Evolutionary conservation across 2,113 vertebrate species (phyloP).

Genomic region (Phylloscopus whistleri): DNA sequence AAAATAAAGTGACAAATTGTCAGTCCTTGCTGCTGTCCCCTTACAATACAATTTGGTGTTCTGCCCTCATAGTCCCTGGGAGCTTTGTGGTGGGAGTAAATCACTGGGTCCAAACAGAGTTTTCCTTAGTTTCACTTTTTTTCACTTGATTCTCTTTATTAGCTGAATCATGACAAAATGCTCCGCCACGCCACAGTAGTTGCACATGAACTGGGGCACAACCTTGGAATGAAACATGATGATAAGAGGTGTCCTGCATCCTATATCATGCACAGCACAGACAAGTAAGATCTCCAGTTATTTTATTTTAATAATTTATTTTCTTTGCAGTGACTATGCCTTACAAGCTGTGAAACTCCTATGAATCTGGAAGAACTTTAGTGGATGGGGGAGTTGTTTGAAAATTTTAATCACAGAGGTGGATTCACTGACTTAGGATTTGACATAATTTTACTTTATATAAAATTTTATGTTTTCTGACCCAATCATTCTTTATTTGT

Average conservation of each 20-base stretch:
- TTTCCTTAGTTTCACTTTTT: neutral
- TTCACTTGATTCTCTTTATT: neutral
- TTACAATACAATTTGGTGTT: neutral
- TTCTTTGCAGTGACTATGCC: neutral
- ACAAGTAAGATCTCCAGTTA: slow-evolving; percentile 66
- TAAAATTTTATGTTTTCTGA: neutral
- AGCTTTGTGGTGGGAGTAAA: neutral
- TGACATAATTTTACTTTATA: neutral
- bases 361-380: neutral
- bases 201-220: slow-evolving; percentile 89
- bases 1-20: neutral
- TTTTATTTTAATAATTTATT: neutral
- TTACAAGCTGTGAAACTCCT: neutral
- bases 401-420: neutral
- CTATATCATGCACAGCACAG: slow-evolving; percentile 78
- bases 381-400: neutral
- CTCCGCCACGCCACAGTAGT: slow-evolving; percentile 72
- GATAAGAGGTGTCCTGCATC: slow-evolving; percentile 33
- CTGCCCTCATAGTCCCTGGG: neutral
- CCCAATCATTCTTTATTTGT: neutral
- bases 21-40: neutral
- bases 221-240: slow-evolving; percentile 87
- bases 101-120: neutral
- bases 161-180: slow-evolving; percentile 59
- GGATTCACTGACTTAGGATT: neutral